Percentiles rank a stretch among this genome's conserved stretches.
Conservation (phyloP, 2,113 vertebrate species). For the Tinamus guttatus region DNA sequence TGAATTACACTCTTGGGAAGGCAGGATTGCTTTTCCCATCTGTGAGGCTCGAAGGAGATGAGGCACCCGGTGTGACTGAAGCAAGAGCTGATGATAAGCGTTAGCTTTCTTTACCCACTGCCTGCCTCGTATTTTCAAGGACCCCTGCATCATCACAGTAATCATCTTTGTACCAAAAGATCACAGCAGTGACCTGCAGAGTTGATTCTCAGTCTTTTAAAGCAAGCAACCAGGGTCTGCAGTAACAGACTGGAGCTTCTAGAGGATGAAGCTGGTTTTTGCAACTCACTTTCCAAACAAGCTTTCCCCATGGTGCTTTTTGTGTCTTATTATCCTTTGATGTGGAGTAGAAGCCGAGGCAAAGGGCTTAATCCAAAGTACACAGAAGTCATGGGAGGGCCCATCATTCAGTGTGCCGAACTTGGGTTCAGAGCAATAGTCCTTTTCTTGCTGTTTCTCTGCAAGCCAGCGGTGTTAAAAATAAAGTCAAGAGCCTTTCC, state of each 20-base stretch:
- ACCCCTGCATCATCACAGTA: neutral
- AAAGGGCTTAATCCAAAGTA: neutral
- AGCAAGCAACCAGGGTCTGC: neutral
- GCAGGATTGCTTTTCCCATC: neutral
- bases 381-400: neutral
- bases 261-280: neutral
- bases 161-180: neutral
- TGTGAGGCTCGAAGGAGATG: neutral
- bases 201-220: neutral
- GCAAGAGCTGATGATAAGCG: neutral
- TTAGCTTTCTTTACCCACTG: neutral
- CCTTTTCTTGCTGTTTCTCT: neutral
- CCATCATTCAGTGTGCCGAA: neutral
- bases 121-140: neutral
- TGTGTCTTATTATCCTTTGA: neutral
- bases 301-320: neutral
- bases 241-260: neutral
- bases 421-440: neutral
- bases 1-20: neutral
- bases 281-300: neutral
- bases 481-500: neutral
- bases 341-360: neutral
- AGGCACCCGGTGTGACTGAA: neutral
- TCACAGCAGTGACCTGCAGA: neutral
- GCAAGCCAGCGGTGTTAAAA: neutral